Percentiles rank a stretch among this genome's conserved stretches.
Conservation (phyloP, 2,888 invertebrate genomes). For the Bibio marci region DNA sequence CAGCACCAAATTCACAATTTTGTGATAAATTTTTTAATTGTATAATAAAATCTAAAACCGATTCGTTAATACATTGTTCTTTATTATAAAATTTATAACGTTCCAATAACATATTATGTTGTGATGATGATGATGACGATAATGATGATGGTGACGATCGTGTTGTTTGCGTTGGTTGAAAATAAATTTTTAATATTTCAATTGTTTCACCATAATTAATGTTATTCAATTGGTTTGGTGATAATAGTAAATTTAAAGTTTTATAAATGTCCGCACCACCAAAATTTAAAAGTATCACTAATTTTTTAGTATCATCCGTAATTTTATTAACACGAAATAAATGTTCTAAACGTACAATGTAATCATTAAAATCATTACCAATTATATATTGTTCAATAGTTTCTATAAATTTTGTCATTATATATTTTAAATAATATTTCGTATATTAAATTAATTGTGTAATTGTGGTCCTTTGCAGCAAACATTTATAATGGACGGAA, state of each 20-base stretch:
- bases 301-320: background rate
- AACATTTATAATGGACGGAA: no score
- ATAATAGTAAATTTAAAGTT: background rate
- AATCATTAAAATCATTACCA: background rate
- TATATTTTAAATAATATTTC: no score
- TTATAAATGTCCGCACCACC: background rate
- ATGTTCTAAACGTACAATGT: background rate
- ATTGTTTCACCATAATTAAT: background rate
- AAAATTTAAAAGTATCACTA: background rate
- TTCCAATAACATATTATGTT: constrained; percentile 13
- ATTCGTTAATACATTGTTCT: constrained; percentile 11
- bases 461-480: no score
- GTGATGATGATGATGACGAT: no score
- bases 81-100: constrained; percentile 14
- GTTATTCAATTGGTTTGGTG: background rate
- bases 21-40: constrained; percentile 13
- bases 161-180: background rate
- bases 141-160: no score
- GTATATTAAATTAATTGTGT: no score
- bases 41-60: constrained; percentile 10
- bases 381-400: background rate
- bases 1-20: constrained; percentile 13
- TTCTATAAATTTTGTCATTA: no score
- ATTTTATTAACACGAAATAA: background rate
- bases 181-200: background rate